These are phyloP conservation scores for Pseudopleuronectes americanus DNA, from an alignment of 2,797 vertebrate genomes.

Conservation along the genomic window DNA sequence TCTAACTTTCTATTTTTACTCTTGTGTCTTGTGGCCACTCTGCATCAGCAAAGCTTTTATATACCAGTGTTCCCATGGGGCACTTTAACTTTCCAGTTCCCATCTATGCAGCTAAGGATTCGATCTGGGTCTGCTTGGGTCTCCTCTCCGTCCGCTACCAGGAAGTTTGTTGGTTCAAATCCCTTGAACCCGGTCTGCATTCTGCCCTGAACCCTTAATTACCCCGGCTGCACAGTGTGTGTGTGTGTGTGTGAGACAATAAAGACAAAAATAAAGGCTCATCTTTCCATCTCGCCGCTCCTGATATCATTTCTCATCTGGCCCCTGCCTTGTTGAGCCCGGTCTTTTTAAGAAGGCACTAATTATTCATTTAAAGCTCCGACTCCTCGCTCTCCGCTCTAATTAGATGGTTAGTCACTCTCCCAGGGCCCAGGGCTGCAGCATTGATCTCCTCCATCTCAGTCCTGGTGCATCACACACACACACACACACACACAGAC, in stretches of 20 bases:
- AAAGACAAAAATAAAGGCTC: conserved; percentile 10
- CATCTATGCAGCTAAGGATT: too few relatives aligned
- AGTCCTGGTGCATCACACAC: conserved; percentile 66
- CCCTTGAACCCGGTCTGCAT: too few relatives aligned
- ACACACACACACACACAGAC: conserved; percentile 1
- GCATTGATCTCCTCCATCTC: conserved; percentile 77
- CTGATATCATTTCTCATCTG: conserved; percentile 61
- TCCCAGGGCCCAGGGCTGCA: conserved; percentile 59
- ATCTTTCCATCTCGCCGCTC: conserved; percentile 43
- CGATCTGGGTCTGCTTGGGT: too few relatives aligned
- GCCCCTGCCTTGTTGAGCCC: conserved; percentile 53
- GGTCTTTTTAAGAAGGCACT: conserved; percentile 63
- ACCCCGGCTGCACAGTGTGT: too few relatives aligned
- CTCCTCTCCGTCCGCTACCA: too few relatives aligned
- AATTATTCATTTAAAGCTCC: conserved; percentile 80
- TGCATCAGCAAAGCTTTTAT: not conserved
- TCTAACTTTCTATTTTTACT: not conserved
- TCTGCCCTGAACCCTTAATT: too few relatives aligned
- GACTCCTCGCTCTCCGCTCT: conserved; percentile 71
- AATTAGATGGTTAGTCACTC: conserved; percentile 82
- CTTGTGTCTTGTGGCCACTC: not conserved
- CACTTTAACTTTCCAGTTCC: not conserved
- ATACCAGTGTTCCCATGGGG: not conserved
- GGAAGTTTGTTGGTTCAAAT: too few relatives aligned
- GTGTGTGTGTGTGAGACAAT: too few relatives aligned